Base-by-base conservation (phyloP, 2,113 vertebrate genomes). In the Corynorhinus townsendii region DNA sequence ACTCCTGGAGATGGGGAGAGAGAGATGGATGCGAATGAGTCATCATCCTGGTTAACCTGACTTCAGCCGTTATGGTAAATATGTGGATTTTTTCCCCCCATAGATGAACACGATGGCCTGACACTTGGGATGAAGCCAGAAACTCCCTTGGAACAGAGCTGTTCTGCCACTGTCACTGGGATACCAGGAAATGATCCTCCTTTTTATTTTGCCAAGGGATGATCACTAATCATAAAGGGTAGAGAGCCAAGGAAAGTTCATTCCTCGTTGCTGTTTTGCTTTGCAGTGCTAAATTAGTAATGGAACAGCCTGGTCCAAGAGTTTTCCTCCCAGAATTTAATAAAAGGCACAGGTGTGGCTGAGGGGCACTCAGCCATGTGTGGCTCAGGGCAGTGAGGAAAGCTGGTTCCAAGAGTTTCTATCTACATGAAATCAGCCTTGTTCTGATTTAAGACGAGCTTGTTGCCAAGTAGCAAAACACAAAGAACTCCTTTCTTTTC, bases 301-400 rank as follows among this genome's bases (percentile, higher is more conserved):
- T 52, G 76, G 77, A 66, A 24, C 24, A n/a, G 38, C 68, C 54
- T 43, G 83, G 45, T 17, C 49, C 33, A 15, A 20, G 72, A n/a
- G 47, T n/a, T 79, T 79, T 38, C 89, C 77, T 86, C 79, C 52
- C 52, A 54, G 68, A 20, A 71, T 59, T 54, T 49, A 79, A 87
- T 94, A 38, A 94, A 80, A 90, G 80, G 86, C 59, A 12, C 86
- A 92, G 86, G 89, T 92, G 49, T 71, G 72, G 86, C 88, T 68
- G 85, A 59, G 76, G 75, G 85, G 75, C 47, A 3, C 77, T 49
- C 66, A 15, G 56, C 94, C 88, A 59, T 2, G n/a, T 62, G 84
- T 66, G 81, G 94, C 91, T 88, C 2, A 8, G 64, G 92, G 94
- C 92, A 24, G 83, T 59, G 1, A 56, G 38, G 89, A 71, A 38